Evolutionary conservation across 2,888 invertebrate species (phyloP).

Genomic region (Apotomis capreana): DNA sequence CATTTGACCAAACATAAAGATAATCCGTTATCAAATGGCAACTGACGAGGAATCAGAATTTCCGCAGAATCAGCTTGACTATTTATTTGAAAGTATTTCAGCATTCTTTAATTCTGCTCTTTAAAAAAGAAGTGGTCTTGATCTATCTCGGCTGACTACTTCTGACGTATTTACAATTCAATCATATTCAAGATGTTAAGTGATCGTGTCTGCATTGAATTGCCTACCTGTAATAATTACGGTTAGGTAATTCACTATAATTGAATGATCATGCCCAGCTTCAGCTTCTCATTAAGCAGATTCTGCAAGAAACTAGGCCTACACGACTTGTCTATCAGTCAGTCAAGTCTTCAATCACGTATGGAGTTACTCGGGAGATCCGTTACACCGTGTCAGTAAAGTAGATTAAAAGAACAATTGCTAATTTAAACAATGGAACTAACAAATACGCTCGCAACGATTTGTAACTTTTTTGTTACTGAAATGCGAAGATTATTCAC

Average conservation of each 20-base stretch:
- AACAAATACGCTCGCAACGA: conserved; percentile 25
- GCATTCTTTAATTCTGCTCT: too few species aligned
- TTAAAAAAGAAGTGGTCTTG: too few species aligned
- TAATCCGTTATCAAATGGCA: too few species aligned
- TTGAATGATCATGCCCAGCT: background rate
- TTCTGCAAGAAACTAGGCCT: background rate
- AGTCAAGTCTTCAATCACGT: conserved; percentile 10
- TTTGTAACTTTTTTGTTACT: conserved; percentile 40
- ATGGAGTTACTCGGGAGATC: conserved; percentile 4
- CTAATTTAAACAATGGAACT: conserved; percentile 39
- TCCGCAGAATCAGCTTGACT: too few species aligned
- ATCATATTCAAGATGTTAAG: too few species aligned
- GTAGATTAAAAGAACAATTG: conserved; percentile 39
- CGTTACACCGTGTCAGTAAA: conserved; percentile 33
- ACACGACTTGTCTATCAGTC: conserved; percentile 8
- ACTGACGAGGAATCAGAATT: too few species aligned
- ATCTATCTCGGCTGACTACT: too few species aligned
- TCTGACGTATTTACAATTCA: too few species aligned
- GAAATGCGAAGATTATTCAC: conserved; percentile 32
- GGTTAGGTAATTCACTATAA: background rate
- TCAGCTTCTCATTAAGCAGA: background rate
- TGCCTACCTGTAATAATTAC: too few species aligned
- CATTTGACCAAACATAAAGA: too few species aligned
- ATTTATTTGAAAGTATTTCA: too few species aligned
- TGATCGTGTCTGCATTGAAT: too few species aligned